Percentiles rank a stretch among this genome's conserved stretches.
phyloP scores from a whole-genome alignment of 1,140 invertebrate genomes.

The Caenorhabditis tropicalis region DNA sequence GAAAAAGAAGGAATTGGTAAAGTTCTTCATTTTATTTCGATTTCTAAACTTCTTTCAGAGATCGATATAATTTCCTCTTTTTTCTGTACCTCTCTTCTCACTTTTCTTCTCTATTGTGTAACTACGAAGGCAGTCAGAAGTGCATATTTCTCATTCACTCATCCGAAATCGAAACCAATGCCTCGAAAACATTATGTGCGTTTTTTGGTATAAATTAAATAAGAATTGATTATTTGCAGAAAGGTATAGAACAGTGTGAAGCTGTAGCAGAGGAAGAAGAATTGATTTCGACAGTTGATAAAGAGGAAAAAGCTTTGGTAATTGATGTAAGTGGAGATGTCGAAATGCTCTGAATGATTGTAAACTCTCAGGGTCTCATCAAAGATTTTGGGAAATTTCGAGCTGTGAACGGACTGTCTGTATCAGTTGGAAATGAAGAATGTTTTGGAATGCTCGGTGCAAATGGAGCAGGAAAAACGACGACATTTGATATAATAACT shows the following conservation, averaged over 20 bases:
- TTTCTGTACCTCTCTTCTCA: neutral
- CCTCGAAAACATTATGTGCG: neutral
- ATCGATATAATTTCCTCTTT: neutral
- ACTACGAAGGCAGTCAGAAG: neutral
- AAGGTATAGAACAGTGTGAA: neutral
- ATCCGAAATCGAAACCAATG: neutral
- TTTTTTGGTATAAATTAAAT: too few relatives aligned
- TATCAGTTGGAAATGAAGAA: slow-evolving; percentile 47
- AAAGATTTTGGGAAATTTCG: slow-evolving; percentile 49
- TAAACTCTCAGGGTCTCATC: slow-evolving; percentile 35
- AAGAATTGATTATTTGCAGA: neutral
- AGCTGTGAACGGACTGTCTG: slow-evolving; percentile 51
- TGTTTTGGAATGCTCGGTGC: slow-evolving; percentile 60
- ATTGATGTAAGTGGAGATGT: slow-evolving; percentile 2
- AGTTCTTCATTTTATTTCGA: neutral
- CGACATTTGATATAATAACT: slow-evolving; percentile 79
- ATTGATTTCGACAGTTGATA: neutral
- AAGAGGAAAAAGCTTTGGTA: neutral
- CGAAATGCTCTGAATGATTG: neutral
- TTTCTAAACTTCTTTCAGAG: neutral
- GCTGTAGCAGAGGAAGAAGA: neutral
- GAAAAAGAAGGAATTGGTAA: neutral
- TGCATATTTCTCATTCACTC: neutral
- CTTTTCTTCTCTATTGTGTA: neutral
- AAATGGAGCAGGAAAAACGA: slow-evolving; percentile 75